These are phyloP conservation scores for Corydoras maculifer DNA, from an alignment of 2,113 vertebrate genomes.

Conservation along the genomic window DNA sequence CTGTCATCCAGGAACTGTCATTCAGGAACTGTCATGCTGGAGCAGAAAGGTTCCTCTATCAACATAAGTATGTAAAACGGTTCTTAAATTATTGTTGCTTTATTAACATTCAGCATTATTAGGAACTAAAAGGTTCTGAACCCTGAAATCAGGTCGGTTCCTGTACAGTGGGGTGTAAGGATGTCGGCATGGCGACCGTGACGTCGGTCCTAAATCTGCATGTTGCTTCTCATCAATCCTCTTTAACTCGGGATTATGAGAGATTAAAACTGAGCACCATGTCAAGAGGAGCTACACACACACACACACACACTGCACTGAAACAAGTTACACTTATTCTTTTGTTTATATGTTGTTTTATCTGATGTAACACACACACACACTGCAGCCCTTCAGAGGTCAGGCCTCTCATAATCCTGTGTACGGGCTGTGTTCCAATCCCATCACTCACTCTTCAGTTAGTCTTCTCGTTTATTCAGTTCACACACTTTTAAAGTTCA, in stretches of 20 bases:
- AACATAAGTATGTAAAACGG: no score
- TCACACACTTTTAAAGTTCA: no score
- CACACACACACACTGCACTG: no score
- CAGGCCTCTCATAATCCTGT: neutral
- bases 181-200: neutral
- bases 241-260: constrained; percentile 11
- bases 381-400: no score
- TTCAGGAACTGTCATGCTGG: no score
- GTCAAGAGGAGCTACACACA: neutral
- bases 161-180: neutral
- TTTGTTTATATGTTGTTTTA: neutral
- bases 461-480: no score
- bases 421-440: neutral
- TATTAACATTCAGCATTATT: no score
- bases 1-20: no score
- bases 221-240: constrained; percentile 4
- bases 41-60: no score
- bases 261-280: constrained; percentile 9
- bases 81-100: no score
- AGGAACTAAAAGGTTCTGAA: no score
- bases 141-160: no score
- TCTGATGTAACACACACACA: neutral
- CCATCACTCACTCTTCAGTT: neutral
- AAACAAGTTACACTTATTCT: neutral
- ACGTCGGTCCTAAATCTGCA: neutral